These are phyloP conservation scores for Holothuria scabra DNA, from an alignment of 53 echinoderm and acorn worm species.

Conservation along the genomic window DNA sequence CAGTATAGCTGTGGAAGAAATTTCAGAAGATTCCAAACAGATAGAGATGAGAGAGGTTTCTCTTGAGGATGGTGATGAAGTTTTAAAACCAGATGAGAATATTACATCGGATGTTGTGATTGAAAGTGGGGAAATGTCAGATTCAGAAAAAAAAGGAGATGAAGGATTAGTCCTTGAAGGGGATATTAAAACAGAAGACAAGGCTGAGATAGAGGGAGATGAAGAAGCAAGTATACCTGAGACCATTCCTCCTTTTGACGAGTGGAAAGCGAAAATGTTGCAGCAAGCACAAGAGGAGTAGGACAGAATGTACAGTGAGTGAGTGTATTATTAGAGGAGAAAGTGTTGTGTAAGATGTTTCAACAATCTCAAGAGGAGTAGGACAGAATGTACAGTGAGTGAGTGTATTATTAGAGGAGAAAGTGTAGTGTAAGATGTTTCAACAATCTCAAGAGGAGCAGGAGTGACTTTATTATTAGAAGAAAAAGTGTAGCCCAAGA, in stretches of 20 bases:
- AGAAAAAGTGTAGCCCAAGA: neutral
- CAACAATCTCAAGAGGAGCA: conserved; percentile 72
- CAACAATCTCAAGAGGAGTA: conserved; percentile 72
- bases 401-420: neutral
- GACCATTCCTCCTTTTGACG: conserved; percentile 88
- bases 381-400: conserved; percentile 60
- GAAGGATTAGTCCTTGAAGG: neutral
- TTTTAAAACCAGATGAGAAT: neutral
- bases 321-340: neutral
- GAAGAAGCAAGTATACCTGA: conserved; percentile 42
- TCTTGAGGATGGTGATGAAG: neutral
- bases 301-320: conserved; percentile 60
- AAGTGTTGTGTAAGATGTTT: conserved; percentile 44
- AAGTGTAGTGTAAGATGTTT: conserved; percentile 44
- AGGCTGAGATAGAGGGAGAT: neutral
- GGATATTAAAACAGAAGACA: neutral
- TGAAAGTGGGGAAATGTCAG: neutral
- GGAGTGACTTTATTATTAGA: neutral
- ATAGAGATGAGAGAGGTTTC: neutral
- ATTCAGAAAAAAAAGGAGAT: neutral
- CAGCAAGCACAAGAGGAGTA: conserved; percentile 73
- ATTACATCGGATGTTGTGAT: neutral
- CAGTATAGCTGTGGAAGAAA: neutral
- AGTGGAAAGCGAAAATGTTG: conserved; percentile 92
- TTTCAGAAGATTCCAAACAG: neutral